Evolutionary conservation across 2,888 invertebrate species (phyloP), one percentile per base, ranked within the genome.

Genomic region (Pseudeuparius sepicola): DNA sequence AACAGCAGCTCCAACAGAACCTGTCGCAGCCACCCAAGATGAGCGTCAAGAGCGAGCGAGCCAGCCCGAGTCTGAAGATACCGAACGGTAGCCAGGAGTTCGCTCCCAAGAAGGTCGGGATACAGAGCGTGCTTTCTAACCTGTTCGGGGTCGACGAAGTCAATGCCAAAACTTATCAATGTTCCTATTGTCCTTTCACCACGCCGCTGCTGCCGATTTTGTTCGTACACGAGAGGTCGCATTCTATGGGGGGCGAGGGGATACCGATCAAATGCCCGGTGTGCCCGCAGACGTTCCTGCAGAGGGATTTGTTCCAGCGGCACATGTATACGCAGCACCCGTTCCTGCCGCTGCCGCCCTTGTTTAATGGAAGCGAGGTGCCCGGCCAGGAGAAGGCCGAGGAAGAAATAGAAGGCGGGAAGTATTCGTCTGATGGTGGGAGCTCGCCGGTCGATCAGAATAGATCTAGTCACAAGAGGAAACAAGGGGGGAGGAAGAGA

Each of bases 141-240:
- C 54, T 71, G n/a, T 67, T 72, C 41, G 63, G 63, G 7, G 57
- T 64, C 4, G 68, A 69, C n/a, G 70, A 71, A 18, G 54, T 63
- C 16, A 60, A 59, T 59, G 56, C 75, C 45, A 84, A 88, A 61
- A 79, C 78, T 41, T 92, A 90, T 64, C 82, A 85, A 45, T 93
- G 93, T 64, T 83, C 87, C 25, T 78, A 83, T 57, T 93, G 93
- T 60, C 79, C 84, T 35, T 93, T 90, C 60, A 79, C 85, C 25
- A 90, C 92, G 20, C 80, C 86, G 44, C 82, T 89, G 56, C 71
- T 90, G 51, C 89, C 90, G 34, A 86, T 92, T 54, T 69, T 93
- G 48, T 89, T 88, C 61, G 84, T 90, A 31, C 93, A 93, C 64
- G 92, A 93, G 60, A 77, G 87, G 49, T 84, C 87, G 24, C 90